Percentiles rank a stretch among this genome's conserved stretches.
Evolutionary conservation across 1,140 invertebrate species (phyloP).

Genomic region (Calliphora vicina): DNA sequence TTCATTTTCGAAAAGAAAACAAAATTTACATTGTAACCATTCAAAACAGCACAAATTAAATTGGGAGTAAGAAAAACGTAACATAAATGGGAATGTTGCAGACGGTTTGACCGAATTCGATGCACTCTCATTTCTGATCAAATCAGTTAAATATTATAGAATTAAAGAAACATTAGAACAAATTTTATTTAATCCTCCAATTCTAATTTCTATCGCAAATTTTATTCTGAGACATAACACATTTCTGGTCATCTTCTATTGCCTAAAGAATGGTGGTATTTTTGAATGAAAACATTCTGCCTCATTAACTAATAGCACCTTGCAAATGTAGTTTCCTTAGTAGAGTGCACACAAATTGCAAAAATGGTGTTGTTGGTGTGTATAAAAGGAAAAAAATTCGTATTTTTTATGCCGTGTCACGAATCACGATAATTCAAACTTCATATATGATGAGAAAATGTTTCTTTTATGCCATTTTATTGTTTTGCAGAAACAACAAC

Average conservation of each 20-base stretch:
- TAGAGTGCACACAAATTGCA: neutral
- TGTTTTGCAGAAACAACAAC: neutral
- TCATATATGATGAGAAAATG: slow-evolving; percentile 17
- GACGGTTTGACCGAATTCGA: neutral
- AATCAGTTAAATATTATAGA: too few species aligned
- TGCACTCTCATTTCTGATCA: too few species aligned
- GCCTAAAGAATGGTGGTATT: too few species aligned
- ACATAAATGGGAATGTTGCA: neutral
- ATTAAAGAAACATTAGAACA: too few species aligned
- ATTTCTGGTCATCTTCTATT: too few species aligned
- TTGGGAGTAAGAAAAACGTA: neutral
- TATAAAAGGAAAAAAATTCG: neutral
- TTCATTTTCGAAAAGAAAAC: neutral
- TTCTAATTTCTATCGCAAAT: too few species aligned
- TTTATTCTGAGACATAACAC: too few species aligned
- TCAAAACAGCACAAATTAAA: neutral
- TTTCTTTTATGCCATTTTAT: neutral
- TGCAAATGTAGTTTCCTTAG: too few species aligned
- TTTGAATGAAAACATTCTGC: too few species aligned
- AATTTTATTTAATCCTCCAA: too few species aligned
- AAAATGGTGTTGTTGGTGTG: neutral
- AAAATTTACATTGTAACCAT: slow-evolving; percentile 4
- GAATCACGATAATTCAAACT: slow-evolving; percentile 34
- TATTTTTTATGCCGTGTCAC: slow-evolving; percentile 29
- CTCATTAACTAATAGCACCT: too few species aligned